phyloP scores from a whole-genome alignment of 2,797 vertebrate genomes.

The Rhinatrema bivittatum region DNA sequence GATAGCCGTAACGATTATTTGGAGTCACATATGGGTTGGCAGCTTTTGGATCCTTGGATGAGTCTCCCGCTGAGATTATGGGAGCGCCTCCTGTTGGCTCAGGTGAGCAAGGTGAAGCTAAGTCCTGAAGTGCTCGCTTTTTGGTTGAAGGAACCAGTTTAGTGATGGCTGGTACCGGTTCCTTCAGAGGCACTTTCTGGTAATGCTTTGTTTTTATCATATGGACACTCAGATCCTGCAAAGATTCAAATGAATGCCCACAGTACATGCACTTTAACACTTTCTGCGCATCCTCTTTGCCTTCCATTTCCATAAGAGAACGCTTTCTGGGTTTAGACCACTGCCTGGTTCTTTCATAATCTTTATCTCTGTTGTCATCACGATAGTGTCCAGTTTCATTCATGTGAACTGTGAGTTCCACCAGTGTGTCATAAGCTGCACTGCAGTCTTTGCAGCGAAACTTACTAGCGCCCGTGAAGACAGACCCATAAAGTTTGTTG shows the following conservation, averaged over 20 bases:
- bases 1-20: slow-evolving; percentile 96
- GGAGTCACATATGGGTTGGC: slow-evolving; percentile 92
- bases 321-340: slow-evolving; percentile 96
- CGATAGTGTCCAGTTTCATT: slow-evolving; percentile 96
- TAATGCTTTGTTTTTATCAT: slow-evolving; percentile 99
- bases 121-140: slow-evolving; percentile 87
- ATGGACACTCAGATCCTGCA: slow-evolving; percentile 96
- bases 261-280: slow-evolving; percentile 99
- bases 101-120: slow-evolving; percentile 83
- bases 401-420: slow-evolving; percentile 96
- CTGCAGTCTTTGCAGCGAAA: slow-evolving; percentile 98
- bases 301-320: slow-evolving; percentile 96
- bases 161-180: slow-evolving; percentile 90
- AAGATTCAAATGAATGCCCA: slow-evolving; percentile 92
- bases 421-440: slow-evolving; percentile 91
- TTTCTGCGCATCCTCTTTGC: slow-evolving; percentile 96
- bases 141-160: slow-evolving; percentile 91
- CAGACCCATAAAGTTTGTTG: slow-evolving; percentile 93
- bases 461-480: slow-evolving; percentile 95
- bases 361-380: slow-evolving; percentile 90
- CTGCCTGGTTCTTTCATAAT: slow-evolving; percentile 82
- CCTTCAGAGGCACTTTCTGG: slow-evolving; percentile 99
- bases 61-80: slow-evolving; percentile 61
- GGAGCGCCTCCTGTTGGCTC: slow-evolving; percentile 70
- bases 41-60: slow-evolving; percentile 85